These are phyloP conservation scores for Caenorhabditis inopinata DNA, from an alignment of 1,140 invertebrate species.

Conservation along the genomic window DNA sequence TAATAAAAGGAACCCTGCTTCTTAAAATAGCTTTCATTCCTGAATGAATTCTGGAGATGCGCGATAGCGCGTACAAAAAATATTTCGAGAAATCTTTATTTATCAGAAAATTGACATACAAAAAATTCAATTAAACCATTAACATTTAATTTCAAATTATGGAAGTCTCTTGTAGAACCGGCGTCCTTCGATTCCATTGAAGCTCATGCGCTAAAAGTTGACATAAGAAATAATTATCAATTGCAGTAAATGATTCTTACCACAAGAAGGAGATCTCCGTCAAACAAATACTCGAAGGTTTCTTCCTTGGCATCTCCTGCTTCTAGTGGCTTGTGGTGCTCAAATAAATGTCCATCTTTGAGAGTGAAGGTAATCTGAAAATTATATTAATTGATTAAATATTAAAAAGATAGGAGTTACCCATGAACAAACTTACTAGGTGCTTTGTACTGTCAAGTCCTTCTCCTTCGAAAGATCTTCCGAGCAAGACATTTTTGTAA, in stretches of 20 bases:
- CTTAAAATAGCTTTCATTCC: too few relatives aligned
- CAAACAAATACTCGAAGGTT: slow-evolving; percentile 51
- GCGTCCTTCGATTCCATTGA: slow-evolving; percentile 45
- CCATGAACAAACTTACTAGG: slow-evolving; percentile 38
- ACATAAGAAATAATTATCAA: neutral
- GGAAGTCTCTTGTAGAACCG: slow-evolving; percentile 46
- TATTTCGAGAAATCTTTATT: too few relatives aligned
- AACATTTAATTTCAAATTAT: neutral
- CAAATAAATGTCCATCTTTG: slow-evolving; percentile 40
- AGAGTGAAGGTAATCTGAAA: slow-evolving; percentile 59
- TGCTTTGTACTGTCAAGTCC: slow-evolving; percentile 58
- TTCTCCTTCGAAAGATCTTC: slow-evolving; percentile 54
- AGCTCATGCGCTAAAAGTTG: slow-evolving; percentile 45
- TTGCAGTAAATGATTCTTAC: neutral
- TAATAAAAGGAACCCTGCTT: too few relatives aligned
- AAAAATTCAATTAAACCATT: neutral
- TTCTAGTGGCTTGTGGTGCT: slow-evolving; percentile 45
- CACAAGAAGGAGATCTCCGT: slow-evolving; percentile 47
- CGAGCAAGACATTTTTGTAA: slow-evolving; percentile 51
- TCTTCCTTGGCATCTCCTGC: slow-evolving; percentile 44
- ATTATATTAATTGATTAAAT: neutral
- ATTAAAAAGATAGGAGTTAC: neutral
- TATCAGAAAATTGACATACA: too few relatives aligned
- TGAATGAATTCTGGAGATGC: too few relatives aligned
- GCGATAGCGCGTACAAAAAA: too few relatives aligned